Conservation (phyloP, 2,888 invertebrate genomes). For the Drosophila setosimentum region DNA sequence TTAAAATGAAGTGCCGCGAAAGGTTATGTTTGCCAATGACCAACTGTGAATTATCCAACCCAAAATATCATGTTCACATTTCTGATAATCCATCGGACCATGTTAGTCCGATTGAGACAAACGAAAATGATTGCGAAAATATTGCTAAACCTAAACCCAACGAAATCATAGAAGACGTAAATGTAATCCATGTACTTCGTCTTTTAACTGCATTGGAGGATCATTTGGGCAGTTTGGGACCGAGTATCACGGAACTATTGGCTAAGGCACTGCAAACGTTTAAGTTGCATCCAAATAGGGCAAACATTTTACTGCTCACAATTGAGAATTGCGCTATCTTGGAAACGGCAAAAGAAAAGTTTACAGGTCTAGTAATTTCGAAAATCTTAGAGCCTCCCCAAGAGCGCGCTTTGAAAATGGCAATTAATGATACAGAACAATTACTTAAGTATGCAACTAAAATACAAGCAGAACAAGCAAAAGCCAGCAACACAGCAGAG, state of each 20-base stretch:
- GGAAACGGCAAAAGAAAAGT: slow-evolving; percentile 83
- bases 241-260: slow-evolving; percentile 89
- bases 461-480: slow-evolving; percentile 52
- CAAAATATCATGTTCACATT: slow-evolving; percentile 89
- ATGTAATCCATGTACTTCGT: slow-evolving; percentile 89
- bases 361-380: slow-evolving; percentile 88
- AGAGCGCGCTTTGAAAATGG: slow-evolving; percentile 89
- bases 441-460: slow-evolving; percentile 87
- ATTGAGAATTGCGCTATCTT: slow-evolving; percentile 88
- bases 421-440: slow-evolving; percentile 87
- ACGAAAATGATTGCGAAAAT: not conserved
- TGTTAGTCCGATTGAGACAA: not conserved
- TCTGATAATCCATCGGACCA: not conserved
- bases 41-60: slow-evolving; percentile 86
- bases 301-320: slow-evolving; percentile 89
- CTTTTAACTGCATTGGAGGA: slow-evolving; percentile 92
- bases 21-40: slow-evolving; percentile 83
- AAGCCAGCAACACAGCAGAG: not conserved
- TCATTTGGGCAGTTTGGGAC: slow-evolving; percentile 92
- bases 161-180: slow-evolving; percentile 58
- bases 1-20: slow-evolving; percentile 76
- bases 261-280: slow-evolving; percentile 74
- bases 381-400: slow-evolving; percentile 87
- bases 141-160: not conserved
- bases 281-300: slow-evolving; percentile 87